phyloP scores from a whole-genome alignment of 2,888 invertebrate genomes.

The Yponomeuta sedellus region DNA sequence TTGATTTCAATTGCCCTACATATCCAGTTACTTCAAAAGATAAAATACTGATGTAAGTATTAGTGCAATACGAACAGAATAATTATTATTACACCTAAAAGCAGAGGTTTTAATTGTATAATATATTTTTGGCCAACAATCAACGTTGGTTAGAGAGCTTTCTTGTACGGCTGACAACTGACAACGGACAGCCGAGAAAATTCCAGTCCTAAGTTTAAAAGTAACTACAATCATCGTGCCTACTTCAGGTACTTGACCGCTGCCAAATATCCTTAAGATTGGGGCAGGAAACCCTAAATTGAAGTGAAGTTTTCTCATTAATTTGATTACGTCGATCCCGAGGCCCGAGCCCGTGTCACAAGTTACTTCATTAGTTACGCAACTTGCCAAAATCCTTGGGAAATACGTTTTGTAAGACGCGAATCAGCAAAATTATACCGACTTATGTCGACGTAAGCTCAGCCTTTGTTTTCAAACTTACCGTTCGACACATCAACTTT shows the following conservation, averaged over 20 bases:
- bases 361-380: slow-evolving; percentile 75
- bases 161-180: too few species aligned
- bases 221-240: slow-evolving; percentile 35
- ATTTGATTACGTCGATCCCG: slow-evolving; percentile 75
- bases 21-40: too few species aligned
- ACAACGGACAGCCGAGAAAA: not conserved
- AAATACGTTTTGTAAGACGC: slow-evolving; percentile 69
- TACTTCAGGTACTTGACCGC: slow-evolving; percentile 60
- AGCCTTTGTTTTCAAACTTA: not conserved
- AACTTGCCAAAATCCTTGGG: slow-evolving; percentile 66
- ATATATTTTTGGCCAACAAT: too few species aligned
- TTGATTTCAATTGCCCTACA: too few species aligned
- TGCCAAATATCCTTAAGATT: slow-evolving; percentile 68
- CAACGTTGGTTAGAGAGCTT: too few species aligned
- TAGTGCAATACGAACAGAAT: too few species aligned
- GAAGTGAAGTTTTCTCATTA: slow-evolving; percentile 76
- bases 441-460: slow-evolving; percentile 10
- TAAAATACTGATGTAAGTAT: too few species aligned
- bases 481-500: slow-evolving; percentile 9
- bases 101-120: too few species aligned
- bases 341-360: slow-evolving; percentile 71
- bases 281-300: slow-evolving; percentile 70
- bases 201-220: not conserved
- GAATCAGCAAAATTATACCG: slow-evolving; percentile 56
- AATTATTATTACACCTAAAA: too few species aligned